phyloP scores from a whole-genome alignment of 1,140 invertebrate species.

The Andricus grossulariae region DNA sequence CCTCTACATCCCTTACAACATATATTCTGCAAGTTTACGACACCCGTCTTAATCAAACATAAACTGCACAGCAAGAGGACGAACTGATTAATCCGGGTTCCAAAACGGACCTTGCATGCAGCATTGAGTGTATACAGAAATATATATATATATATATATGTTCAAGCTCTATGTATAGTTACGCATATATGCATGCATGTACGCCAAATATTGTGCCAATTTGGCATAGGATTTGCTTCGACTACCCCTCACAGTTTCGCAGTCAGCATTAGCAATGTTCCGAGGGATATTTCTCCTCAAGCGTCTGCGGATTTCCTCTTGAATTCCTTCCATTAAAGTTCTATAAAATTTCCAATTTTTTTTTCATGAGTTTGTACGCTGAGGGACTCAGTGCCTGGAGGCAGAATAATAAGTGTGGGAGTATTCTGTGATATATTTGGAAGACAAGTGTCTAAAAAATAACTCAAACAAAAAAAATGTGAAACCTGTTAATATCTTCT shows the following conservation, averaged over 20 bases:
- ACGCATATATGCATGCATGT: not conserved
- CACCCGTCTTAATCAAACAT: not conserved
- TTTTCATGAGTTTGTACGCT: too few species aligned
- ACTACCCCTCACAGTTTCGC: not conserved
- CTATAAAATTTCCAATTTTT: not conserved
- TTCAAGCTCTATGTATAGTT: not conserved
- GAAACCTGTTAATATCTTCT: too few species aligned
- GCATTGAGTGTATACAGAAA: not conserved
- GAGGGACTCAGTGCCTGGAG: too few species aligned
- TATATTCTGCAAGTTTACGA: too few species aligned
- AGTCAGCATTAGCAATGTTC: constrained; percentile 6
- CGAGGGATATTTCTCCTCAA: not conserved
- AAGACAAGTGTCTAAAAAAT: too few species aligned
- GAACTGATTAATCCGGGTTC: not conserved
- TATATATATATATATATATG: constrained; percentile 15
- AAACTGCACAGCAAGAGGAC: not conserved
- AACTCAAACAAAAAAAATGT: too few species aligned
- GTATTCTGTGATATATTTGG: too few species aligned
- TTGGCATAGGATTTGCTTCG: constrained; percentile 11
- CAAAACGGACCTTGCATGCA: constrained; percentile 12
- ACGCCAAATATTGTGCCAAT: constrained; percentile 27
- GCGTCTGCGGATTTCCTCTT: not conserved
- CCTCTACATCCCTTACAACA: too few species aligned
- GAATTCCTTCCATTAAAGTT: not conserved
- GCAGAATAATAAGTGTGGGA: too few species aligned